Evolutionary conservation across 2,888 invertebrate genomes (phyloP), one percentile per base, ranked within the genome.

Genomic region (Apamea epomidion): DNA sequence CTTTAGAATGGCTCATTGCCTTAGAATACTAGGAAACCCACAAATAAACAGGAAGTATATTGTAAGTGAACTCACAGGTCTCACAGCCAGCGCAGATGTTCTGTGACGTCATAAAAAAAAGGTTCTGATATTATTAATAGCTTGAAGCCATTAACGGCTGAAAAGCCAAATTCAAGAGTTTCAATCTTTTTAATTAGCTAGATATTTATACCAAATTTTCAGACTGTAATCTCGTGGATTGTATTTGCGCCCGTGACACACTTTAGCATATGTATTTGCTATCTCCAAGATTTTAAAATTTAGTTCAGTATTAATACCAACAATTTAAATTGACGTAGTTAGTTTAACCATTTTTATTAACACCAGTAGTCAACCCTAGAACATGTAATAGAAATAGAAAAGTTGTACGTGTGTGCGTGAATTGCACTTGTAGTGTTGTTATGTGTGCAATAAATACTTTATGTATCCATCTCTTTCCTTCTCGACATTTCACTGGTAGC

Each of bases 401-500:
- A 95, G 88, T 80, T 92, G 83, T 88, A 54, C 21, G 73, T 93
- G 97, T 96, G 95, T 95, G 96, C 87, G 96, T 95, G 91, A 92
- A 93, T 93, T 96, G 95, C 96, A 96, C 94, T 95, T 93, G 95
- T 95, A 90, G 93, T 95, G 93, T 94, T 92, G 92, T 93, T 95
- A 94, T 96, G 95, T 96, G 95, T 96, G 97, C 96, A 96, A 96
- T 96, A 96, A 96, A 96, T 96, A 96, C 95, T 94, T 94, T 94
- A 91, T 96, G 93, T 95, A 94, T 93, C 97, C 95, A 93, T 97
- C 97, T 97, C 97, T 96, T 96, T 97, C 96, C 94, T 94, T 94
- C 97, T 95, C 96, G 95, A 96, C 97, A 97, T 97, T 97, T 97
- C 96, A 96, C 96, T 96, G 97, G 97, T 97, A 97, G 96, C 95